Base-by-base conservation (phyloP, 2,113 vertebrate genomes). In the Pseudois nayaur region DNA sequence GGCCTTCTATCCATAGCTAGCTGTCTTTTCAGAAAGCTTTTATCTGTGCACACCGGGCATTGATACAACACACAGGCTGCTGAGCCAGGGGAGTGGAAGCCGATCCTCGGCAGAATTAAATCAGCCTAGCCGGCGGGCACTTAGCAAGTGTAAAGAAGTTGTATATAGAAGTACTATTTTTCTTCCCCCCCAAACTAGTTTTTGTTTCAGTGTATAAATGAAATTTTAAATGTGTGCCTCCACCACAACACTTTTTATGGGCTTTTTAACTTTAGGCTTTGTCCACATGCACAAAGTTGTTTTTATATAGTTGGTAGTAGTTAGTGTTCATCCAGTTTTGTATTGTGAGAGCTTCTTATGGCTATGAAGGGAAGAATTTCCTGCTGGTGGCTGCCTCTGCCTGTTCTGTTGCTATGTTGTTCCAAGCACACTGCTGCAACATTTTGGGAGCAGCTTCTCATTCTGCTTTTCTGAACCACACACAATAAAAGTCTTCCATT, bases 1-100 rank as follows among this genome's bases (percentile, higher is more conserved):
- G 54, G 60, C 40, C 36, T 33, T 82, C 25, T 33, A 6, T 74
- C 82, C 71, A 74, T 11, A 95, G 45, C 78, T 11, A 95, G 45
- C 78, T 87, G 71, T 50, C 91, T 93, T 62, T 84, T 89, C 52
- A 89, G 62, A 95, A 93, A 60, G 52, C 82, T 89, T 94, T 96
- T 67, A 33, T 94, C 62, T 87, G 15, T 96, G 57, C 36, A 62
- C 78, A n/a, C n/a, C 13, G 25, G 31, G 40, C 23, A 5, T 21
- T 54, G 55, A 50, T 45, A 16, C 0, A 91, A 13, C 19, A 59
- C n/a, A 54, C 17, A 57, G 48, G 43, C 52, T 85, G n/a, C 54
- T 81, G 74, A 94, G 33, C 43, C 83, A 78, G 43, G 9, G 13
- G 13, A 17, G 29, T 31, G 62, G 36, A 74, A 88, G 52, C 27